Evolutionary conservation across 2,113 vertebrate species (phyloP).

Genomic region (Alexandromys fortis): DNA sequence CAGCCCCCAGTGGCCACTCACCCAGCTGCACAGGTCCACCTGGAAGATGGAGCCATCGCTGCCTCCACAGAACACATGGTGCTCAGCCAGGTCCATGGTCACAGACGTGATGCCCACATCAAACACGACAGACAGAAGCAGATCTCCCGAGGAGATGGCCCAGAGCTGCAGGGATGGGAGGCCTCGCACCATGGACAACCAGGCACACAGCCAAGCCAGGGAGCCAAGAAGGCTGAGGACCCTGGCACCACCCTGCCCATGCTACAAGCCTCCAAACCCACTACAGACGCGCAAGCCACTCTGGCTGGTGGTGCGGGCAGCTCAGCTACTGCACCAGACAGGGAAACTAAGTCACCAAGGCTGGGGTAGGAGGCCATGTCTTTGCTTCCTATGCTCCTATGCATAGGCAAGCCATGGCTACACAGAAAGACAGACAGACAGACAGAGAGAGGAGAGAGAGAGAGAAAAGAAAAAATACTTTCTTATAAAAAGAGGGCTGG

Average conservation of each 20-base stretch:
- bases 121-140: conserved; percentile 95
- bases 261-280: background rate
- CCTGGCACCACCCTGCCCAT: background rate
- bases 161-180: conserved; percentile 88
- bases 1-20: conserved; percentile 76
- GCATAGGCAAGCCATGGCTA: background rate
- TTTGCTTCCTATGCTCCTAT: background rate
- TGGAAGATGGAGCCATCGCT: conserved; percentile 96
- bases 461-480: background rate
- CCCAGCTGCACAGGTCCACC: conserved; percentile 93
- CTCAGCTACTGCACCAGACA: background rate
- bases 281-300: background rate
- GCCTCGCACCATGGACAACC: background rate
- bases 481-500: background rate
- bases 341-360: background rate
- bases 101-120: conserved; percentile 95
- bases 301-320: background rate
- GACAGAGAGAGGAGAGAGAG: too few relatives aligned
- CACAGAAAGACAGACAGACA: background rate
- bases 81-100: conserved; percentile 95
- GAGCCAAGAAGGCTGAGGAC: background rate
- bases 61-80: conserved; percentile 95
- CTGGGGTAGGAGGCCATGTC: background rate
- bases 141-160: conserved; percentile 95
- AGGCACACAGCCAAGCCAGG: background rate